Conservation (phyloP, 30 jellyfish, hydroid and myxozoan species). For the Chironex yamaguchii region DNA sequence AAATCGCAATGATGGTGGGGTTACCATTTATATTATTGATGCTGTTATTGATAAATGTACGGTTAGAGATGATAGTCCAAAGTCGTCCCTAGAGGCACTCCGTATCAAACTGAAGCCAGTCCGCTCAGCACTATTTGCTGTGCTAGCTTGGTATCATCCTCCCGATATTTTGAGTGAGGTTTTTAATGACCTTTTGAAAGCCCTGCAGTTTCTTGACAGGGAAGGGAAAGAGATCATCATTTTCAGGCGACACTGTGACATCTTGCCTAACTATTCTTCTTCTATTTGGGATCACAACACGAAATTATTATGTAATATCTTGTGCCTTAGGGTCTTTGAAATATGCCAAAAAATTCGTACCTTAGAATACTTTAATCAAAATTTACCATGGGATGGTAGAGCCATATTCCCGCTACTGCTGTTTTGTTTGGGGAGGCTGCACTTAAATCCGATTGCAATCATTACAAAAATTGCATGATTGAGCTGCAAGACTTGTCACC, state of each 20-base stretch:
- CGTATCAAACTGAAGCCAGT: constrained; percentile 14
- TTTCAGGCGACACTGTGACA: no score
- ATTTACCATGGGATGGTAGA: constrained; percentile 6
- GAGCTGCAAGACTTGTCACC: no score
- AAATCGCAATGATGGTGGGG: no score
- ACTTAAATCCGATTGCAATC: neutral
- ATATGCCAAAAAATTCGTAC: constrained; percentile 5
- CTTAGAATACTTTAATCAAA: constrained; percentile 8
- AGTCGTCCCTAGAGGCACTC: neutral
- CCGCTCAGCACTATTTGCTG: constrained; percentile 26
- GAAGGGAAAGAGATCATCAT: no score
- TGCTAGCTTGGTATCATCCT: neutral
- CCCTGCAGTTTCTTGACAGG: no score
- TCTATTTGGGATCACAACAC: no score
- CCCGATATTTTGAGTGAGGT: no score
- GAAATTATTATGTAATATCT: no score
- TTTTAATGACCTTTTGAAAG: no score
- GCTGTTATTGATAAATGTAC: neutral
- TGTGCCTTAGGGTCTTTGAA: neutral
- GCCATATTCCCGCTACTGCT: neutral
- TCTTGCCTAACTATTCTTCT: no score
- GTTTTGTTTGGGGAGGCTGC: constrained; percentile 11
- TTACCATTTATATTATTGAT: neutral
- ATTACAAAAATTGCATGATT: constrained; percentile 13
- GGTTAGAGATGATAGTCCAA: constrained; percentile 19